phyloP scores from a whole-genome alignment of 2,113 vertebrate genomes.

The Pseudonaja textilis region DNA sequence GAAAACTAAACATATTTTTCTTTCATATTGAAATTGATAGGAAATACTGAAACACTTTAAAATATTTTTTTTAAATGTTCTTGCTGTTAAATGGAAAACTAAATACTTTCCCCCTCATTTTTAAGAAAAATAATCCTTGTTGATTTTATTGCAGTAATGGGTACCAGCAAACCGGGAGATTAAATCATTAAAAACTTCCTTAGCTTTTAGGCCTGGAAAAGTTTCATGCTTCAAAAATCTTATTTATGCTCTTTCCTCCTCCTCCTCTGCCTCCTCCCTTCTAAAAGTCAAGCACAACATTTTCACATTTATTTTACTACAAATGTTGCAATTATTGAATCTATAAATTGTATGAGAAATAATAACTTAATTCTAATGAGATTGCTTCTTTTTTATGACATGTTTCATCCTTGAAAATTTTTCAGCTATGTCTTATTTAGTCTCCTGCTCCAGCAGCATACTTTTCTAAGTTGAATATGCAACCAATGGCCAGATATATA shows the following conservation, averaged over 20 bases:
- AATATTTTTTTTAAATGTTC: background rate
- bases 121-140: background rate
- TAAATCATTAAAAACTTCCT: background rate
- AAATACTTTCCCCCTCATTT: background rate
- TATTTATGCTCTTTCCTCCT: background rate
- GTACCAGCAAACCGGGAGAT: background rate
- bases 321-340: background rate
- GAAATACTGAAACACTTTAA: background rate
- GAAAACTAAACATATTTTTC: background rate
- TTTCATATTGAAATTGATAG: background rate
- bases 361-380: background rate
- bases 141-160: background rate
- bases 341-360: background rate
- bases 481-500: background rate
- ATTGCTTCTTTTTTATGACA: background rate
- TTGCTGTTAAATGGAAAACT: background rate
- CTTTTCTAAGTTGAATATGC: background rate
- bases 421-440: background rate
- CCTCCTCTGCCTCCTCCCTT: background rate
- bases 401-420: background rate
- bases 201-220: background rate
- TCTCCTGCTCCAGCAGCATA: background rate
- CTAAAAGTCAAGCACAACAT: background rate
- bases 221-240: background rate
- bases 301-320: background rate